phyloP scores from a whole-genome alignment of 2,888 invertebrate genomes.

The Torymus texanus region DNA sequence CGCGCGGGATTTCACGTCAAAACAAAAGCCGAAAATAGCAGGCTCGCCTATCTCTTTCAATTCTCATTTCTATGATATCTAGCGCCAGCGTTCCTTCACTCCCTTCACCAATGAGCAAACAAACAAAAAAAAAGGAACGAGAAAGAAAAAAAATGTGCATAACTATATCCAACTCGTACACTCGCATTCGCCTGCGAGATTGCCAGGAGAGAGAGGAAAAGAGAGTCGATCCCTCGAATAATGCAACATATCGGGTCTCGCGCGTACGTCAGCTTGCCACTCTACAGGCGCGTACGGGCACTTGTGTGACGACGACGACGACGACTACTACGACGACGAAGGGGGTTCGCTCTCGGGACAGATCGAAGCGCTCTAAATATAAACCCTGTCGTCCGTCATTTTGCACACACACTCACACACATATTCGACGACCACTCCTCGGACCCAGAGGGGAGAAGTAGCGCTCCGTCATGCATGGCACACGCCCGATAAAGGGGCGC shows the following conservation, averaged over 20 bases:
- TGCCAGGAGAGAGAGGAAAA: neutral
- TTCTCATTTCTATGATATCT: conserved; percentile 38
- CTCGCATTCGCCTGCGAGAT: no score
- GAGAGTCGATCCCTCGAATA: conserved; percentile 48
- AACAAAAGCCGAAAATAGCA: conserved; percentile 29
- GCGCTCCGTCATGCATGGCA: conserved; percentile 29
- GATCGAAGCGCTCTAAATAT: conserved; percentile 54
- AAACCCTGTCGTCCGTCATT: conserved; percentile 44
- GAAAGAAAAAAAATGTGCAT: conserved; percentile 2
- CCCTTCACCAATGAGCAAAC: conserved; percentile 21
- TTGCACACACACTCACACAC: conserved; percentile 13
- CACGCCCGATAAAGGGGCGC: conserved; percentile 7
- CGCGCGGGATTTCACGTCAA: conserved; percentile 3
- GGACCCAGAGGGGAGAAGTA: neutral
- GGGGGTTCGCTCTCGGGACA: conserved; percentile 28
- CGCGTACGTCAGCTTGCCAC: conserved; percentile 43
- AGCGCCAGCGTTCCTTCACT: neutral
- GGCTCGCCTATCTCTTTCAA: conserved; percentile 14
- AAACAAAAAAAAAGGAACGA: conserved; percentile 5
- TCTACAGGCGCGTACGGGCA: conserved; percentile 32
- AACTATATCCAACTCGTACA: conserved; percentile 25
- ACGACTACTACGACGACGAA: conserved; percentile 47
- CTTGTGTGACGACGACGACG: conserved; percentile 24
- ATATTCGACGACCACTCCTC: conserved; percentile 24
- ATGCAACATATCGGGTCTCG: conserved; percentile 42